Percentiles rank a stretch among this genome's conserved stretches.
phyloP scores from a whole-genome alignment of 2,113 vertebrate species.

The Paedocypris sp. region DNA sequence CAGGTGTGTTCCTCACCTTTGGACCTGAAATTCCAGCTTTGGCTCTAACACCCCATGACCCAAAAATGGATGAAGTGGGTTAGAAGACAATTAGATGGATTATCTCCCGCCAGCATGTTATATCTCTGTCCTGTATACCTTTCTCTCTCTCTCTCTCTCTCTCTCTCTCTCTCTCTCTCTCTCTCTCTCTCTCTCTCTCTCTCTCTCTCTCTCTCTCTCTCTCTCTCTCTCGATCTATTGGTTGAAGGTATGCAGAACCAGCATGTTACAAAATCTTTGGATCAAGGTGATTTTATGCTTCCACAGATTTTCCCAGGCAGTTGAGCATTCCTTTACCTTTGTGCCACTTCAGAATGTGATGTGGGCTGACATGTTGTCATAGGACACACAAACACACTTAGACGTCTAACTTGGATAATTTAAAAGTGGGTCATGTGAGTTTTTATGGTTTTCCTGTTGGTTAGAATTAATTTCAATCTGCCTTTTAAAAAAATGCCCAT shows the following conservation, averaged over 20 bases:
- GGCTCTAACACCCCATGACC: no score
- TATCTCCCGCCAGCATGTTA: no score
- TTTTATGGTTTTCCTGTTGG: neutral
- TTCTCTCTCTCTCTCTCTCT: no score
- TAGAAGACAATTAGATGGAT: no score
- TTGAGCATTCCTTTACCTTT: conserved; percentile 55
- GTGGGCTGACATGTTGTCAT: conserved; percentile 60
- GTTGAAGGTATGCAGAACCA: conserved; percentile 55
- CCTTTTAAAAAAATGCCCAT: no score
- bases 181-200: conserved; percentile 2
- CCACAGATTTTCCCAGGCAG: conserved; percentile 65
- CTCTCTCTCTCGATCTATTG: conserved; percentile 40
- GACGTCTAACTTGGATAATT: neutral
- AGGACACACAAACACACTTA: conserved; percentile 48
- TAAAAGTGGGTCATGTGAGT: neutral
- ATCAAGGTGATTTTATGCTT: conserved; percentile 71
- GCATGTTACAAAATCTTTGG: conserved; percentile 67
- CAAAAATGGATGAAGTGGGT: no score
- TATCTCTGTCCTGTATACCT: no score
- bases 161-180: no score
- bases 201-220: conserved; percentile 21
- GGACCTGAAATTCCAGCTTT: no score
- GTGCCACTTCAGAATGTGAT: conserved; percentile 52
- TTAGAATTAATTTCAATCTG: neutral
- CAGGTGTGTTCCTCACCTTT: no score